phyloP scores from a whole-genome alignment of 2,797 vertebrate genomes.

The Halcyon badia region DNA sequence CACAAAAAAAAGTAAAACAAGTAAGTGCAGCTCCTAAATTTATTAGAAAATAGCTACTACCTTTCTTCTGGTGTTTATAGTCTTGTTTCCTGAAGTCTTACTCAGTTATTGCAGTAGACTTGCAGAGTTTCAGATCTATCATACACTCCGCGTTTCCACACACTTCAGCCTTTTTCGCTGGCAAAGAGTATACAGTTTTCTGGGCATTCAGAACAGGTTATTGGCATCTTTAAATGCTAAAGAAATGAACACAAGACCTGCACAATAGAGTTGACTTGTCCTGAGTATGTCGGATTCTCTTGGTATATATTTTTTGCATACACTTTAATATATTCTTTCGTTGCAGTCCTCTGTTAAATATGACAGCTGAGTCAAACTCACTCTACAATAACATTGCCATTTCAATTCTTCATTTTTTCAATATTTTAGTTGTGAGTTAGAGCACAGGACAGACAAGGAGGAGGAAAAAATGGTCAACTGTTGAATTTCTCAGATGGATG shows the following conservation, averaged over 20 bases:
- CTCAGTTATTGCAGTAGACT: background rate
- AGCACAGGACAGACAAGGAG: background rate
- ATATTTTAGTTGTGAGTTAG: background rate
- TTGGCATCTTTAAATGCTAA: background rate
- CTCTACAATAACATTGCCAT: background rate
- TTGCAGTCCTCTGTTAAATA: background rate
- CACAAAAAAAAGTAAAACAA: too few relatives aligned
- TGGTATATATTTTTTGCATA: background rate
- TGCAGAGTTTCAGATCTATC: background rate
- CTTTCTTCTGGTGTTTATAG: background rate
- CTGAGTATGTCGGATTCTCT: background rate
- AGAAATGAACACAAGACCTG: background rate
- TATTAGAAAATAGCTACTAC: background rate
- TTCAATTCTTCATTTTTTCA: background rate
- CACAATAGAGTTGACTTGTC: background rate
- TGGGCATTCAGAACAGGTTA: background rate
- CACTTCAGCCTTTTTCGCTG: background rate
- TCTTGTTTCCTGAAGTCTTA: background rate
- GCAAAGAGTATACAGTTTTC: background rate
- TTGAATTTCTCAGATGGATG: background rate
- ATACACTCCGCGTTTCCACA: background rate
- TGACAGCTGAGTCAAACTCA: background rate
- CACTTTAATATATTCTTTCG: background rate
- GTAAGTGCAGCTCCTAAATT: background rate
- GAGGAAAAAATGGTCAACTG: background rate